These are phyloP conservation scores for Nineta flava DNA, from an alignment of 2,888 invertebrate genomes.

Conservation along the genomic window DNA sequence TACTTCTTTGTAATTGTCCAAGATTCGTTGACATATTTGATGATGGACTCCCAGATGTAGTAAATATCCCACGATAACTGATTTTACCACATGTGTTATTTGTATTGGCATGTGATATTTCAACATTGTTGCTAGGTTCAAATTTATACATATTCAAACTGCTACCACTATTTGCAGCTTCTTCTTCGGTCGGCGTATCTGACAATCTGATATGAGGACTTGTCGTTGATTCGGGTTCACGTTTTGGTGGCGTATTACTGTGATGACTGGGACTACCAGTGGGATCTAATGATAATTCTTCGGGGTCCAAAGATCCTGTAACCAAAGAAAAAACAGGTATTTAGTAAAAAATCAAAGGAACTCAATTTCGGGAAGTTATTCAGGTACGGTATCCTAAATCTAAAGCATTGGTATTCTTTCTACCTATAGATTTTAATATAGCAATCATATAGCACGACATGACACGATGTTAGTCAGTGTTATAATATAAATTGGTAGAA, in stretches of 20 bases:
- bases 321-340: conserved; percentile 20
- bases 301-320: conserved; percentile 65
- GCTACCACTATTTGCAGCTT: conserved; percentile 57
- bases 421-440: too few relatives aligned
- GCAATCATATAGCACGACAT: too few relatives aligned
- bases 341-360: neutral
- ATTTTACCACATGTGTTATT: conserved; percentile 23
- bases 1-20: conserved; percentile 25
- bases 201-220: conserved; percentile 28
- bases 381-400: too few relatives aligned
- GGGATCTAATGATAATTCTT: conserved; percentile 56
- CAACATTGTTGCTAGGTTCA: conserved; percentile 22
- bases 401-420: too few relatives aligned
- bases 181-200: conserved; percentile 43
- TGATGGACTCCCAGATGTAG: conserved; percentile 41
- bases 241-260: conserved; percentile 9
- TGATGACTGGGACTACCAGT: conserved; percentile 24
- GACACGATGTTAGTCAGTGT: too few relatives aligned
- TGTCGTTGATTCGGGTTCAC: conserved; percentile 15
- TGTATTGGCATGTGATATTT: conserved; percentile 15
- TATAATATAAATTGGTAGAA: too few relatives aligned
- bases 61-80: conserved; percentile 47
- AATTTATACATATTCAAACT: conserved; percentile 37
- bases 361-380: too few relatives aligned
- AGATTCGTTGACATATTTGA: conserved; percentile 25